phyloP scores from a whole-genome alignment of 2,113 vertebrate genomes.

The Apteryx mantelli region DNA sequence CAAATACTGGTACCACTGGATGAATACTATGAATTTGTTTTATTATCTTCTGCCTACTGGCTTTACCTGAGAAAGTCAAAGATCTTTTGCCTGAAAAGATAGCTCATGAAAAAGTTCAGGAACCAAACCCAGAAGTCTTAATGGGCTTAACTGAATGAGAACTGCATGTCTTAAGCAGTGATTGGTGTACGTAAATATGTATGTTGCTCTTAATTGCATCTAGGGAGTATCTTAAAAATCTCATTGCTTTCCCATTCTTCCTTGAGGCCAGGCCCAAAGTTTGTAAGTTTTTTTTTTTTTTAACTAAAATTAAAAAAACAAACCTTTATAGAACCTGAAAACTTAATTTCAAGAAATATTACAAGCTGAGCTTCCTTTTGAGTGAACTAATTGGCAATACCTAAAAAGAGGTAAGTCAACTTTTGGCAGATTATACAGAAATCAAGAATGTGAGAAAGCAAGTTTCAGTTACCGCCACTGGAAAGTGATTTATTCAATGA shows the following conservation, averaged over 20 bases:
- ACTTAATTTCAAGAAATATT: not conserved
- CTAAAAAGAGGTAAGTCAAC: not conserved
- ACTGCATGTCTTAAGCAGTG: not conserved
- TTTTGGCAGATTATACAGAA: not conserved
- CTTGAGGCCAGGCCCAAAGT: not conserved
- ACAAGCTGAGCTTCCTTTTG: not conserved
- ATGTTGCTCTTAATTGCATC: not conserved
- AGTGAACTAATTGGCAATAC: not conserved
- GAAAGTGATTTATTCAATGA: not conserved
- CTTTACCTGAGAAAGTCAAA: conserved; percentile 20
- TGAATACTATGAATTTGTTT: not conserved
- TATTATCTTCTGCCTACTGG: not conserved
- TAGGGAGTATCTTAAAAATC: not conserved
- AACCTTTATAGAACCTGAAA: not conserved
- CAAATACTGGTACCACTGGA: not conserved
- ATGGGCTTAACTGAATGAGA: not conserved
- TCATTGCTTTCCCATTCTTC: not conserved
- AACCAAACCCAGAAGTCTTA: not conserved
- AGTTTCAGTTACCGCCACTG: not conserved
- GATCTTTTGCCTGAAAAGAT: not conserved
- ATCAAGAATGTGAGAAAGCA: not conserved
- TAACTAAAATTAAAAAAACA: not conserved
- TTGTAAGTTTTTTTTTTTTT: not conserved
- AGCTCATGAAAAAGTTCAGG: not conserved
- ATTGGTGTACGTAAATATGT: not conserved